These are phyloP conservation scores for Xiphophorus couchianus DNA, from an alignment of 2,113 vertebrate species.

Conservation along the genomic window DNA sequence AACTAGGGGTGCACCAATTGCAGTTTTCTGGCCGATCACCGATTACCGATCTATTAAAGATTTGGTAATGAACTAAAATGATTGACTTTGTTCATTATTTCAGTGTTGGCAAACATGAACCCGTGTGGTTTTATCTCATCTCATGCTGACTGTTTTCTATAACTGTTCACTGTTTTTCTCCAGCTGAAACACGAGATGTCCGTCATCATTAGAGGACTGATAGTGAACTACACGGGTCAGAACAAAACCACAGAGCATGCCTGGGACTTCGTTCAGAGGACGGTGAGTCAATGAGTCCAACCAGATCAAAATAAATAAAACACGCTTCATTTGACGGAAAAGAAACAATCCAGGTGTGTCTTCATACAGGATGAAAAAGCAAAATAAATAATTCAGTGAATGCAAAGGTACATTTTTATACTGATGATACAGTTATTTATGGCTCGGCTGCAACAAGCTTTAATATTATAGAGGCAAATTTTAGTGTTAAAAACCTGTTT, in stretches of 20 bases:
- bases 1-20: too few species aligned
- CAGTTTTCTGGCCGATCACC: too few species aligned
- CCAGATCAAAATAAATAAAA: background rate
- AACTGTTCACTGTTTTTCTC: constrained; percentile 1
- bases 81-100: background rate
- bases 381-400: background rate
- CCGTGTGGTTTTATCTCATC: background rate
- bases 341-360: background rate
- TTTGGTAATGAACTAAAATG: too few species aligned
- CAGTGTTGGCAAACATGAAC: background rate
- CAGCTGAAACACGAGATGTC: constrained; percentile 88
- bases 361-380: background rate
- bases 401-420: too few species aligned
- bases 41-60: too few species aligned
- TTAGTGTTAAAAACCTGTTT: too few species aligned
- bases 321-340: background rate
- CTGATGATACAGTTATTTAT: too few species aligned
- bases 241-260: constrained; percentile 80
- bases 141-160: background rate
- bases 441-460: too few species aligned
- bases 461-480: too few species aligned
- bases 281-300: constrained; percentile 72
- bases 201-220: constrained; percentile 74
- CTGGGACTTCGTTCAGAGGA: constrained; percentile 92
- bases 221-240: constrained; percentile 76